phyloP scores from a whole-genome alignment of 2,113 vertebrate species.

The Paradisaea rubra region DNA sequence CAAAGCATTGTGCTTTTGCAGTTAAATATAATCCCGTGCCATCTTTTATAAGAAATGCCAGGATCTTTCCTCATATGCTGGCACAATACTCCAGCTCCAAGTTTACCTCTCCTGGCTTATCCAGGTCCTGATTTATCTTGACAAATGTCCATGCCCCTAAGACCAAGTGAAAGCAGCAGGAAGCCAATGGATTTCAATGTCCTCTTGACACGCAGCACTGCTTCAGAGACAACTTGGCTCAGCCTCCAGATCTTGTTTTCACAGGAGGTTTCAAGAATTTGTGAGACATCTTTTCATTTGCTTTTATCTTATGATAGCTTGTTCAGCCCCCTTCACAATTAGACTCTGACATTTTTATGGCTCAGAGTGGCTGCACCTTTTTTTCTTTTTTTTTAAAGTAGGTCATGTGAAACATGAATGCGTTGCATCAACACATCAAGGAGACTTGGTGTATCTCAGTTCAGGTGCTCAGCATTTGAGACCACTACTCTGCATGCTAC shows the following conservation, averaged over 20 bases:
- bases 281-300: not conserved
- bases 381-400: not conserved
- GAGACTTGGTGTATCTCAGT: not conserved
- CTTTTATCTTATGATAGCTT: conserved; percentile 38
- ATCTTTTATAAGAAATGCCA: not conserved
- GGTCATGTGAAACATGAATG: not conserved
- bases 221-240: not conserved
- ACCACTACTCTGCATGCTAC: not conserved
- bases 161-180: not conserved
- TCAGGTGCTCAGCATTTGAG: not conserved
- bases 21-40: not conserved
- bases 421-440: not conserved
- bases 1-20: not conserved
- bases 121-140: not conserved
- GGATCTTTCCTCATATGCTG: not conserved
- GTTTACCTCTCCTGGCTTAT: not conserved
- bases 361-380: not conserved
- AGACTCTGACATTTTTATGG: conserved; percentile 9
- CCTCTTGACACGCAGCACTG: not conserved
- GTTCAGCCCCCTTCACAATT: not conserved
- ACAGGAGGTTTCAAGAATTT: conserved; percentile 1
- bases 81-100: not conserved
- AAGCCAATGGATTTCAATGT: not conserved
- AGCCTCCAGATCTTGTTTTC: conserved; percentile 16
- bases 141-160: not conserved